Evolutionary conservation across 2,888 invertebrate genomes (phyloP).

Genomic region (Papilio demoleus): DNA sequence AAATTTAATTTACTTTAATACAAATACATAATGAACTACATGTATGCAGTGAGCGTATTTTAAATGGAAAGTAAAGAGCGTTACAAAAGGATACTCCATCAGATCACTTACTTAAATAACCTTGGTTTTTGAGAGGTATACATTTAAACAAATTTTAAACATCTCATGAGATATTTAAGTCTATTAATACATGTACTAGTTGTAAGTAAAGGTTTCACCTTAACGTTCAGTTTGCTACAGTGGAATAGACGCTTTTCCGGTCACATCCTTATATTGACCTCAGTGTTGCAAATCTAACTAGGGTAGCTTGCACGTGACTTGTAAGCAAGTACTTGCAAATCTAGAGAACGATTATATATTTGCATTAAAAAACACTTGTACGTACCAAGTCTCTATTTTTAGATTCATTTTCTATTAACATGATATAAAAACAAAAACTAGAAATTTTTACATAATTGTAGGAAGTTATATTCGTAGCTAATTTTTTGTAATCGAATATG

Average conservation of each 20-base stretch:
- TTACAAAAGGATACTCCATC: neutral
- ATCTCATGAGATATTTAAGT: no score
- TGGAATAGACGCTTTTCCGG: neutral
- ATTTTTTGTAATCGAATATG: neutral
- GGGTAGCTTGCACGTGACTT: conserved; percentile 6
- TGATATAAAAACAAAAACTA: neutral
- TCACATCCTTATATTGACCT: conserved; percentile 3
- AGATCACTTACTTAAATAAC: neutral
- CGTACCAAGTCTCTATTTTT: neutral
- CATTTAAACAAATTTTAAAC: no score
- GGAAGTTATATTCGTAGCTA: neutral
- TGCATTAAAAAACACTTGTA: neutral
- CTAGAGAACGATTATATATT: neutral
- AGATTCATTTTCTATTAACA: neutral
- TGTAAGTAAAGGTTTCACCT: no score
- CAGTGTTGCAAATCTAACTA: neutral
- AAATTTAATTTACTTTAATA: conserved; percentile 11
- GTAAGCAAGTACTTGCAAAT: neutral
- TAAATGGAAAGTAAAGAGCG: neutral
- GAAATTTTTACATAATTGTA: conserved; percentile 3
- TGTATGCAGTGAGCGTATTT: neutral
- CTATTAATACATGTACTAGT: no score
- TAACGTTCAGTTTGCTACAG: neutral
- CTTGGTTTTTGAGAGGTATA: neutral
- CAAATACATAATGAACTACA: neutral